Conservation (phyloP, 2,888 invertebrate genomes). For the Kuschelorhynchus macadamiae region DNA sequence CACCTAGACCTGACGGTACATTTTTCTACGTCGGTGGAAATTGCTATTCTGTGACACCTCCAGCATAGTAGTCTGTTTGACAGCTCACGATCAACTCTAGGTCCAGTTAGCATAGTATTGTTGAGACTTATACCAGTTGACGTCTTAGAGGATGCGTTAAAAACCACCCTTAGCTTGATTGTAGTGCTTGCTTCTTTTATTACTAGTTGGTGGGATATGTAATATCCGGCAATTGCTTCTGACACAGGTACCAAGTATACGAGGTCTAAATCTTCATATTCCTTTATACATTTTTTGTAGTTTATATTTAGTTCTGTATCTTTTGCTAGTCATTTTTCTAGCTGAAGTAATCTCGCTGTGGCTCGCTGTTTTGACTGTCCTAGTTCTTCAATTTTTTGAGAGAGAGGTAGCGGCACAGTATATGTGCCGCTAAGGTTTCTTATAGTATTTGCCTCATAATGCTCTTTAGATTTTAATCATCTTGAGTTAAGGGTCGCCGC, state of each 20-base stretch:
- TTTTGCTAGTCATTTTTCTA: too few species aligned
- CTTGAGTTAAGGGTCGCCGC: neutral
- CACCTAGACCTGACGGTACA: neutral
- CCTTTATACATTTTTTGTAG: neutral
- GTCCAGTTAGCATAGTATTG: neutral
- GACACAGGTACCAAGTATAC: neutral
- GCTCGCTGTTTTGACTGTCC: neutral
- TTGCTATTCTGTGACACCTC: neutral
- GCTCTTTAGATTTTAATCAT: neutral
- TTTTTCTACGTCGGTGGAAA: neutral
- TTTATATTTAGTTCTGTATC: too few species aligned
- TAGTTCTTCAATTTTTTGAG: conserved; percentile 1
- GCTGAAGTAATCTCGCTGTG: neutral
- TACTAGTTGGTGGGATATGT: neutral
- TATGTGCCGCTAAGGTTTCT: neutral
- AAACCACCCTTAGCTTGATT: neutral
- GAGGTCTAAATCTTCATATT: neutral
- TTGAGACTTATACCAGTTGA: conserved; percentile 1
- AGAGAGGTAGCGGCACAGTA: neutral
- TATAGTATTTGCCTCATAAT: neutral
- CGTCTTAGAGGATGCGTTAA: neutral
- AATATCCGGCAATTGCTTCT: neutral
- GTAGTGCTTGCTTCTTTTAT: neutral
- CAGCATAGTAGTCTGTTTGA: neutral
- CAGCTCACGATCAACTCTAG: neutral